These are phyloP conservation scores for Falco berigora DNA, from an alignment of 2,797 vertebrate genomes.

Conservation along the genomic window DNA sequence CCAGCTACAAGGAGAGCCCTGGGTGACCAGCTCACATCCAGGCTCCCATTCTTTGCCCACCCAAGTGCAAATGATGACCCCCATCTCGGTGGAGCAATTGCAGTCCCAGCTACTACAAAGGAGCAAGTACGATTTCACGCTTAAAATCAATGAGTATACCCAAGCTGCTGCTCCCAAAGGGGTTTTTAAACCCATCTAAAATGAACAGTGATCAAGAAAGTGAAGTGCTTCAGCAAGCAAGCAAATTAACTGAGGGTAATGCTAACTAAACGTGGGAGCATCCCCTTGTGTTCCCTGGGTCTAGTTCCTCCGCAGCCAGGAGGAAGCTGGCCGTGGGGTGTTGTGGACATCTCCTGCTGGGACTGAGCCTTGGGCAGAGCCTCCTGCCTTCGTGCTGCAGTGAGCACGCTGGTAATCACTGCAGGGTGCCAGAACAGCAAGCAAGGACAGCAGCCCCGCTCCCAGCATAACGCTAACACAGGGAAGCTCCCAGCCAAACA, in stretches of 20 bases:
- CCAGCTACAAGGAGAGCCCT: neutral
- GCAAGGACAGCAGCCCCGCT: neutral
- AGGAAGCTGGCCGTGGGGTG: neutral
- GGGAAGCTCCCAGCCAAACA: neutral
- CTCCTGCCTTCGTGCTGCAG: neutral
- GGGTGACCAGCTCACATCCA: neutral
- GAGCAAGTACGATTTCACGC: neutral
- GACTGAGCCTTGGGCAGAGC: neutral
- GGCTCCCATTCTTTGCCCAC: neutral
- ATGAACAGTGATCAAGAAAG: neutral
- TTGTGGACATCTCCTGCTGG: neutral
- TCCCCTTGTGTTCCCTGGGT: neutral
- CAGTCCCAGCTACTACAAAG: neutral
- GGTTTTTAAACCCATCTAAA: neutral
- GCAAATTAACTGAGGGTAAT: neutral
- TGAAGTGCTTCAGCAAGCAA: neutral
- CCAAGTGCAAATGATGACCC: neutral
- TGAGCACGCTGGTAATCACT: rapidly evolving
- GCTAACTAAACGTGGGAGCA: neutral
- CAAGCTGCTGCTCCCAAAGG: neutral
- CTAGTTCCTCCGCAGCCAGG: neutral
- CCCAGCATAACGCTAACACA: neutral
- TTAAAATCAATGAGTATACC: neutral
- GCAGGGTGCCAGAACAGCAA: neutral
- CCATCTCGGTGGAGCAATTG: neutral